These are phyloP conservation scores for Luffia ferchaultella DNA, from an alignment of 2,888 invertebrate species.

Conservation along the genomic window DNA sequence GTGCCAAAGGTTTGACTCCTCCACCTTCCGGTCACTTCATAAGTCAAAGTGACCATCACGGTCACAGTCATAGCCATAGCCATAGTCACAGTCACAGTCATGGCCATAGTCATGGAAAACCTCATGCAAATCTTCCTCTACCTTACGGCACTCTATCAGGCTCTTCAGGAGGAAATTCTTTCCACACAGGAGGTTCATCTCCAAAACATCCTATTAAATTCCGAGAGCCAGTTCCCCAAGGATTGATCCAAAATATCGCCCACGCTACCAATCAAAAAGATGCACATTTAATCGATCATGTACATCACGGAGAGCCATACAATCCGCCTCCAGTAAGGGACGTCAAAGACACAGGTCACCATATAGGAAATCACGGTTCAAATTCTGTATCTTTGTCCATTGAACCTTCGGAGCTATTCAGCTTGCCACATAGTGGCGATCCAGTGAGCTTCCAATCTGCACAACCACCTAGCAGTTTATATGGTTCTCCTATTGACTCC, in stretches of 20 bases:
- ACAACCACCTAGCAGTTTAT: conserved; percentile 31
- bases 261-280: conserved; percentile 71
- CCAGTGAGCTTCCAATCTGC: conserved; percentile 45
- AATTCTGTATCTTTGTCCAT: conserved; percentile 46
- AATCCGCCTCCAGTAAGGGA: conserved; percentile 72
- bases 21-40: conserved; percentile 70
- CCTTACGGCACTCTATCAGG: conserved; percentile 52
- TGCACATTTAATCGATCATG: conserved; percentile 61
- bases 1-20: conserved; percentile 62
- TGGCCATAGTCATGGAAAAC: conserved; percentile 28
- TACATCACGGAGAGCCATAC: conserved; percentile 59
- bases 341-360: conserved; percentile 48
- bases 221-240: conserved; percentile 77
- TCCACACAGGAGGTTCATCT: conserved; percentile 39
- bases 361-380: conserved; percentile 27
- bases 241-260: conserved; percentile 72
- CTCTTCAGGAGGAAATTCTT: conserved; percentile 25
- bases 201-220: conserved; percentile 74
- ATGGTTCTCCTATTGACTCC: conserved; percentile 57
- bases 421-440: conserved; percentile 52
- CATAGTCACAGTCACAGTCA: too few species aligned
- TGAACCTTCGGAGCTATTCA: conserved; percentile 58
- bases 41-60: conserved; percentile 61
- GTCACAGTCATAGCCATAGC: too few species aligned
- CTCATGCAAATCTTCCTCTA: conserved; percentile 37